Percentiles rank a stretch among this genome's conserved stretches.
Conservation (phyloP, 2,797 vertebrate genomes). For the Melanotaenia pygmaea region DNA sequence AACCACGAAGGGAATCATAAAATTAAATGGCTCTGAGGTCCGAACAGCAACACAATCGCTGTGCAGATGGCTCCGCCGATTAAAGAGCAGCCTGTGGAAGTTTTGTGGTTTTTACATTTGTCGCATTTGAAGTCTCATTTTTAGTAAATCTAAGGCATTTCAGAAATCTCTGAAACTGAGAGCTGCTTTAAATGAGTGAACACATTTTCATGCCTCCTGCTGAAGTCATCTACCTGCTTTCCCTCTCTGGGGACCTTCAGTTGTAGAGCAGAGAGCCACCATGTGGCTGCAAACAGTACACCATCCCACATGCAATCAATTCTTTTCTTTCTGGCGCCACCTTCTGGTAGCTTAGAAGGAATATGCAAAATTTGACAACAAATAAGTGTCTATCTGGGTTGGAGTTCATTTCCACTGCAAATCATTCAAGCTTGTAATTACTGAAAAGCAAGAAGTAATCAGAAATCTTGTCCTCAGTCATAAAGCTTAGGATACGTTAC, state of each 20-base stretch:
- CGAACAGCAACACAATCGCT: slow-evolving; percentile 57
- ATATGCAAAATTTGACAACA: not conserved
- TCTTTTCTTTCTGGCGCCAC: slow-evolving; percentile 78
- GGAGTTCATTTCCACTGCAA: not conserved
- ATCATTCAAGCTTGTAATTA: not conserved
- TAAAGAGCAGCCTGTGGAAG: slow-evolving; percentile 42
- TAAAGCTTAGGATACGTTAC: too few relatives aligned
- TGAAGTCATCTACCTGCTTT: slow-evolving; percentile 61
- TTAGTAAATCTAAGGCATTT: slow-evolving; percentile 37
- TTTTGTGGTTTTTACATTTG: slow-evolving; percentile 26
- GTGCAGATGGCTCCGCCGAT: slow-evolving; percentile 73
- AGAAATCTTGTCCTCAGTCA: too few relatives aligned
- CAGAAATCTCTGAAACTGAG: not conserved
- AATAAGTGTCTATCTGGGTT: not conserved
- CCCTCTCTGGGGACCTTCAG: slow-evolving; percentile 14
- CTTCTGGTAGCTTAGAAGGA: slow-evolving; percentile 62
- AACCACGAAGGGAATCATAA: slow-evolving; percentile 71
- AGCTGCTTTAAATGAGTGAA: slow-evolving; percentile 22
- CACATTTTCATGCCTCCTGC: slow-evolving; percentile 24
- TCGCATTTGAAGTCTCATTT: slow-evolving; percentile 35
- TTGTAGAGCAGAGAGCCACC: slow-evolving; percentile 53
- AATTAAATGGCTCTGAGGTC: slow-evolving; percentile 67
- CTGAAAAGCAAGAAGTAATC: not conserved
- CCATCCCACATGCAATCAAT: slow-evolving; percentile 28
- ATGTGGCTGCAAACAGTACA: slow-evolving; percentile 48